Evolutionary conservation across 2,888 invertebrate species (phyloP), one percentile per base, ranked within the genome.

Genomic region (Deroplatys truncata): DNA sequence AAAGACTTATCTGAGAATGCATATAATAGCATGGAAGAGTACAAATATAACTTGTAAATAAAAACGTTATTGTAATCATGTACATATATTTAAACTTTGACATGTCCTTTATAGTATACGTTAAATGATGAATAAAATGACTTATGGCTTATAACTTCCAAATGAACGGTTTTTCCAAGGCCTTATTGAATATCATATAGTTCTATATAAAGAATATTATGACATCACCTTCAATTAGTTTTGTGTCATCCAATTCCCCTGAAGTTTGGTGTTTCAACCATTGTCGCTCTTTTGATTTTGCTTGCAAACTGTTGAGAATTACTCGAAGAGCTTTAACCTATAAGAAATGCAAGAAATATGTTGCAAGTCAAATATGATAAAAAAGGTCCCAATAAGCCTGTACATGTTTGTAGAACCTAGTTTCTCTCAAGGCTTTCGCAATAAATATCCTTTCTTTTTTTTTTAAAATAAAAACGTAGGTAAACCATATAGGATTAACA

Each of bases 211-310:
- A 72, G 16, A 72, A 20, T 72, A 72, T 43, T 16, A 84, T 43
- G 15, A 16, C 25, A 84, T 43, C 93, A 95, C 98, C 98, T 94
- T 99, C 99, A 91, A 99, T 98, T 90, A 99, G 95, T 93, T 99
- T 98, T 0, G 97, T 96, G 92, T 99, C 99, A 92, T 99, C 99
- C 56, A 99, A 94, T 93, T 99, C 99, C 0, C 99, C 99, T 88
- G 97, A 96, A 0, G 98, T 98, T 94, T 99, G 99, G 93, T 99
- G 98, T 89, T 97, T 95, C 89, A 96, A 95, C 99, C 99, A 99
- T 92, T 98, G 97, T 0, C 99, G 95, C 92, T 99, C 98, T 92
- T 98, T 98, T 92, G 97, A 97, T 94, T 98, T 98, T 0, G 98
- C 98, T 94, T 99, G 98, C 89, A 99, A 94, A 91, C 97, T 95